Conservation (phyloP, 2,888 invertebrate genomes). For the Lamellibrachia columna region DNA sequence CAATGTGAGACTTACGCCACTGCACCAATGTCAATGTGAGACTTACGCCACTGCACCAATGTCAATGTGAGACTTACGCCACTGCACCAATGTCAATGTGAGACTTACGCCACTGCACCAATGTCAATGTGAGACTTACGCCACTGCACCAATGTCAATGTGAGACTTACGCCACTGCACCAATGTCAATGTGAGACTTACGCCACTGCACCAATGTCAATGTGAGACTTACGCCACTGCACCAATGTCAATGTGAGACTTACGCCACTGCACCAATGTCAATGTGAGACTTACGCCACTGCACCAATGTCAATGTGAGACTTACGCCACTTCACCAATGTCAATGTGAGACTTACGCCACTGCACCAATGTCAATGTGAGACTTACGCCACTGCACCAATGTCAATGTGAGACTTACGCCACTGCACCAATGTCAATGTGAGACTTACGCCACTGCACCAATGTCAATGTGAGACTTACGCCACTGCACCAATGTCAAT, state of each 20-base stretch:
- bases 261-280: constrained; percentile 17
- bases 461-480: constrained; percentile 19
- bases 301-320: neutral
- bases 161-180: constrained; percentile 20
- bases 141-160: constrained; percentile 5
- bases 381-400: constrained; percentile 20
- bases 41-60: constrained; percentile 21
- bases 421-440: neutral
- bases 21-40: neutral
- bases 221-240: constrained; percentile 20
- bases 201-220: constrained; percentile 14
- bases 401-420: constrained; percentile 19
- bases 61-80: constrained; percentile 21
- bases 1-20: constrained; percentile 22
- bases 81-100: neutral
- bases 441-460: constrained; percentile 19
- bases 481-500: constrained; percentile 10
- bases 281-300: constrained; percentile 23
- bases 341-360: constrained; percentile 24
- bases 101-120: constrained; percentile 19
- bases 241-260: constrained; percentile 5
- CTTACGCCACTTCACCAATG: constrained; percentile 18
- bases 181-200: constrained; percentile 16
- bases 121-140: constrained; percentile 19
- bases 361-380: neutral